phyloP scores from a whole-genome alignment of 2,797 vertebrate species.

The Myripristis murdjan region DNA sequence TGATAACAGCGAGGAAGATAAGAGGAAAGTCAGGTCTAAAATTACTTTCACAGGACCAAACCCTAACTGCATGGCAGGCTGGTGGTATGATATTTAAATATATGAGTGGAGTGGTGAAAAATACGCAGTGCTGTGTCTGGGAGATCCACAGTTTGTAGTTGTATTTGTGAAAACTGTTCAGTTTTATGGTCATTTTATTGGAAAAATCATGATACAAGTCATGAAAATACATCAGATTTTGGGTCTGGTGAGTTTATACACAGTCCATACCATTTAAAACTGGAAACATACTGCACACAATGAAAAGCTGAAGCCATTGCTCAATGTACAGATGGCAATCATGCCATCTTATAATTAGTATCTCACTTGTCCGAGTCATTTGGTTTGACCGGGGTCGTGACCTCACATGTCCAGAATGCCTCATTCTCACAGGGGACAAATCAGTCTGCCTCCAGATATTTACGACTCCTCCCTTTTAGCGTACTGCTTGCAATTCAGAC shows the following conservation, averaged over 20 bases:
- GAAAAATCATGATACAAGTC: background rate
- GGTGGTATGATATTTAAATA: background rate
- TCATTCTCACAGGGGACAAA: constrained; percentile 42
- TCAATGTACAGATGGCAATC: constrained; percentile 42
- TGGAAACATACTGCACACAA: too few species aligned
- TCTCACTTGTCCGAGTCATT: constrained; percentile 52
- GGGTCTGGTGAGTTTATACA: background rate
- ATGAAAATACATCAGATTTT: background rate
- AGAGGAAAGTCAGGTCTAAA: constrained; percentile 55
- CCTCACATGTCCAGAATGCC: constrained; percentile 49
- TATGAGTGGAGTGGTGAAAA: background rate
- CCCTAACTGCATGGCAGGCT: constrained; percentile 6
- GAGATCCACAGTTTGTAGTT: background rate
- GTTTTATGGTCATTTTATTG: too few species aligned
- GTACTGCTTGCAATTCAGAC: background rate
- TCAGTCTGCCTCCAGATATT: constrained; percentile 49
- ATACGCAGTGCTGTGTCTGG: background rate
- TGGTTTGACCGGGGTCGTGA: constrained; percentile 53
- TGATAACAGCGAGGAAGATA: constrained; percentile 61
- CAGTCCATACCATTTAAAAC: background rate
- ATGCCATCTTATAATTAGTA: constrained; percentile 61
- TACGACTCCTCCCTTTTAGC: constrained; percentile 41
- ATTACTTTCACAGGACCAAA: constrained; percentile 33
- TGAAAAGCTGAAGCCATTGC: constrained; percentile 15
- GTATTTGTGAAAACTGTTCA: too few species aligned